Conservation (phyloP, 2,113 vertebrate genomes). For the Poeciliopsis occidentalis region DNA sequence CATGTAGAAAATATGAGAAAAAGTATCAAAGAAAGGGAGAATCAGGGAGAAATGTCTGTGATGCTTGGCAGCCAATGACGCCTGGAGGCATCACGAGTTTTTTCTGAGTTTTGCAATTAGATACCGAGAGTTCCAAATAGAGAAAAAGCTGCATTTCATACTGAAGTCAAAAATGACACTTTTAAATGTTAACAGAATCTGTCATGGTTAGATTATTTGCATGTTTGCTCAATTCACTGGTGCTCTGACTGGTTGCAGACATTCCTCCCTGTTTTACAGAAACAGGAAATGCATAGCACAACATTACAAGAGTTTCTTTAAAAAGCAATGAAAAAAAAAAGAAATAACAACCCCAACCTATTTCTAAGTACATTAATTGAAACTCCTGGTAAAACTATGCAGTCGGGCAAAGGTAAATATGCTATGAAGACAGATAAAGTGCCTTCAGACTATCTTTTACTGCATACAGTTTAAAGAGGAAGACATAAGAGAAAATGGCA, state of each 20-base stretch:
- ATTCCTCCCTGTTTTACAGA: conserved; percentile 41
- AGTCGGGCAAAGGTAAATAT: conserved; percentile 38
- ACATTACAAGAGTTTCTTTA: conserved; percentile 45
- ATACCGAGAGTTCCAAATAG: conserved; percentile 6
- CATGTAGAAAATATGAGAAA: conserved; percentile 50
- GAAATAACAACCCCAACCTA: conserved; percentile 34
- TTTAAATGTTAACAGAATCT: not conserved
- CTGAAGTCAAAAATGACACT: not conserved
- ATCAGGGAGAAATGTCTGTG: conserved; percentile 30
- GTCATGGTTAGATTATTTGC: conserved; percentile 19
- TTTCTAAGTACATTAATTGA: conserved; percentile 51
- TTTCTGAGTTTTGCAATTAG: not conserved
- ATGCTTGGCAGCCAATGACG: conserved; percentile 10
- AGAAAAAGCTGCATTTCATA: conserved; percentile 7
- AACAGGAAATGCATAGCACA: conserved; percentile 59
- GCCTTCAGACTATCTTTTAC: conserved; percentile 37
- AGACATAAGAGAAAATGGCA: conserved; percentile 11
- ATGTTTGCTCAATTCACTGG: conserved; percentile 28
- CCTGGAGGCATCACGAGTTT: conserved; percentile 3
- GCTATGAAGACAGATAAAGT: conserved; percentile 26
- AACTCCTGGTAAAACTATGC: conserved; percentile 49
- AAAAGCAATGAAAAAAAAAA: conserved; percentile 27
- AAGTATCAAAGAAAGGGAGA: conserved; percentile 27
- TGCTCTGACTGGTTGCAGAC: conserved; percentile 41
- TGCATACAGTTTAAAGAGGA: conserved; percentile 35